Base-by-base conservation (phyloP, 2,113 vertebrate species). In the Tricholaema leucomelas region DNA sequence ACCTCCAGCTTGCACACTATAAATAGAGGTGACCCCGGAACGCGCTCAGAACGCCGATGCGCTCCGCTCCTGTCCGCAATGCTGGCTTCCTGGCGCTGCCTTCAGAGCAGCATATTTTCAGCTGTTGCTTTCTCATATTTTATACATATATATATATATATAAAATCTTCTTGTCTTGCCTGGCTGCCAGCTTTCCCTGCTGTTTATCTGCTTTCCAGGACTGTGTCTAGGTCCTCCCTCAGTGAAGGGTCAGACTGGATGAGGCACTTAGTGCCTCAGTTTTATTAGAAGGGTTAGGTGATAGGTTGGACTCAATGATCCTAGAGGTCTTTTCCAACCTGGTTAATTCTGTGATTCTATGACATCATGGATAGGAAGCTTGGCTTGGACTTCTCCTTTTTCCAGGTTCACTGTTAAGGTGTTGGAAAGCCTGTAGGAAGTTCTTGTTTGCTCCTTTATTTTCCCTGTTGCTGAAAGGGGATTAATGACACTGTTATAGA, bases 11-110 rank as follows among this genome's bases (percentile, higher is more conserved):
- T 67, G 88, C 59, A 59, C 2, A 2, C 81, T 95, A 82, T 87
- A 92, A 96, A 94, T 28, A 91, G 93, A 82, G 84, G 84, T 71
- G 82, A 93, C 95, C 93, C 92, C 87, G 36, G 86, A 84, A 69
- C 3, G 19, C 0, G 4, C 74, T 85, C 83, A 59, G 78, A 86
- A 65, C 1, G 67, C 63, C 2, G 61, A 46, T 88, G 88, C 63
- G 81, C 78, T n/a, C 73, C 3, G 2, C 2, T 72, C 59, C 92
- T 94, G 35, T 77, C 69, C 54, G 0, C 74, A n/a, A 31, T 2
- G 6, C 46, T 0, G 23, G 6, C 81, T 92, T 85, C 78, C 87
- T 90, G 88, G 78, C 84, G 63, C 15, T 1, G 15, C 56, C 59
- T 6, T 70, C 77, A 80, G 71, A 60, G 59, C 63, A 38, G 28